Base-by-base conservation (phyloP, 2,797 vertebrate genomes). In the Peromyscus melanophrys region DNA sequence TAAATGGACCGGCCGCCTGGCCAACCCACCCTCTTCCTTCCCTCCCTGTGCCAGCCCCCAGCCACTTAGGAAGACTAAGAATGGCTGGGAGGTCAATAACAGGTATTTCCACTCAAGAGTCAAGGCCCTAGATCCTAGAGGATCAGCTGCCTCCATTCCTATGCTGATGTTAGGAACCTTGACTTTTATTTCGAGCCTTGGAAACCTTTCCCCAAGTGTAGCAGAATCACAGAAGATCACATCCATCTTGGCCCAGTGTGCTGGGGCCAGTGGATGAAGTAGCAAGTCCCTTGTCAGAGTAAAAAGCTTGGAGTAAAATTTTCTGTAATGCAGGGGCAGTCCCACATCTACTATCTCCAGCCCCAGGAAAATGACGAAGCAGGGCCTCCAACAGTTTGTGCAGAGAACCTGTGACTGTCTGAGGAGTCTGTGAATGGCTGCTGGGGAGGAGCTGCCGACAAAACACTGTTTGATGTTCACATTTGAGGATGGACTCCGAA, bases 271-370 rank as follows among this genome's bases (percentile, higher is more conserved):
- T 2, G 87, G 97, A 97, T 80, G 81, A 27, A 25, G 1, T 16
- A 52, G 84, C 91, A 59, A 95, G 80, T 85, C 21, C 29, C 81
- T 59, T 94, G 88, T 40, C 88, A 85, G 43, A 71, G 78, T 69
- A 95, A 96, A 96, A 97, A 89, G 63, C 94, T 19, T 0, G 34
- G 73, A 97, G 97, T 78, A 96, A 94, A 90, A 94, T 55, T 31
- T 86, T 96, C 93, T 84, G 21, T n/a, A 37, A 86, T 46, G 93
- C 65, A 85, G 87, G 25, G 10, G 97, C 63, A 63, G 67, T 95
- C 71, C 63, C 63, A 69, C 89, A 92, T 76, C 90, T 96, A 52
- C 49, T 52, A 52, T 52, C 57, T n/a, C 87, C 75, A 43, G 10
- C 97, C 96, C 93, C 65, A 87, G 95, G 89, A 92, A 88, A 86